phyloP scores from a whole-genome alignment of 1,140 invertebrate species.

The Alviniconcha marisindica region DNA sequence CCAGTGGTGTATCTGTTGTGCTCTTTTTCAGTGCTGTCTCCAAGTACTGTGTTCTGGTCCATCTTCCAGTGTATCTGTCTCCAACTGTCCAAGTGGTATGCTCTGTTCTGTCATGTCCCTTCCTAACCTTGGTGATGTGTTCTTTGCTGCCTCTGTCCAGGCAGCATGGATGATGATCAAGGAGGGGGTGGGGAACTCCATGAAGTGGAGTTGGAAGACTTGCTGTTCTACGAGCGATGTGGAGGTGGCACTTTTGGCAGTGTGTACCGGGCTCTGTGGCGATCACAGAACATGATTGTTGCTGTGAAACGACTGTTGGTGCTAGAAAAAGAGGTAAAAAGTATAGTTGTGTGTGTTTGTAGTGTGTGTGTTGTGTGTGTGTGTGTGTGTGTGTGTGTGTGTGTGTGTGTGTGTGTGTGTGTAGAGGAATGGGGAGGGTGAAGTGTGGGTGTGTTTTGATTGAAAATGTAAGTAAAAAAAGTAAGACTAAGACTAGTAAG shows the following conservation, averaged over 20 bases:
- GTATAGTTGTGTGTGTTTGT: neutral
- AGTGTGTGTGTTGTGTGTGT: neutral
- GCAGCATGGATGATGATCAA: conserved; percentile 17
- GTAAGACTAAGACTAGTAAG: too few species aligned
- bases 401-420: neutral
- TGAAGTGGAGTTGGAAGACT: conserved; percentile 73
- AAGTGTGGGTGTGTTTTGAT: too few species aligned
- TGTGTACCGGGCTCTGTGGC: conserved; percentile 76
- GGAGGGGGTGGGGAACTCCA: conserved; percentile 52
- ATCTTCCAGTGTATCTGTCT: neutral
- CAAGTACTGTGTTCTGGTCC: too few species aligned
- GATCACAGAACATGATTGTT: conserved; percentile 73
- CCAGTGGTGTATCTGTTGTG: too few species aligned
- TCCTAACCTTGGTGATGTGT: too few species aligned
- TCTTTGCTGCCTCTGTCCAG: too few species aligned
- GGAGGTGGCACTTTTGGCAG: conserved; percentile 76
- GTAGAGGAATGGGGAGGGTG: too few species aligned
- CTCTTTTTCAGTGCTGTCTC: too few species aligned
- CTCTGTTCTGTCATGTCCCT: too few species aligned
- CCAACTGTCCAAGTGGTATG: neutral
- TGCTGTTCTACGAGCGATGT: conserved; percentile 75
- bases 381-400: conserved; percentile 3
- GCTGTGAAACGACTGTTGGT: conserved; percentile 76
- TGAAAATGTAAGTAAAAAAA: neutral
- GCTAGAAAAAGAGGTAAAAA: conserved; percentile 76